Percentiles rank a stretch among this genome's conserved stretches.
Conservation (phyloP, 2,888 invertebrate genomes). For the Adelognathus sp. region DNA sequence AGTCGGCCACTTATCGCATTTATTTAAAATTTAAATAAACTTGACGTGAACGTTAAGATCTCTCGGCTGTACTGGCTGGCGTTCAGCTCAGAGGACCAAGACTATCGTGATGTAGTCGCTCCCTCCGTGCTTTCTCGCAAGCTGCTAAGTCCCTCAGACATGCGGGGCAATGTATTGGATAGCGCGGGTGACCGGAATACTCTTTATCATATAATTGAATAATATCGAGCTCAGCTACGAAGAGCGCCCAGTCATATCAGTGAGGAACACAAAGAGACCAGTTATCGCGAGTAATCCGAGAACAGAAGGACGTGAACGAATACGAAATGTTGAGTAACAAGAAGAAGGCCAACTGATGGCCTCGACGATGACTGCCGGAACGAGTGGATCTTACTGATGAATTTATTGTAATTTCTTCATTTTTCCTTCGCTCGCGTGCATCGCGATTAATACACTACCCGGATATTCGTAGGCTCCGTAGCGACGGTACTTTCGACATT, state of each 20-base stretch:
- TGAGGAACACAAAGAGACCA: background rate
- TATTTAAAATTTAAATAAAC: conserved; percentile 55
- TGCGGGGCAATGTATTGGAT: conserved; percentile 4
- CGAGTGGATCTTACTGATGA: conserved; percentile 37
- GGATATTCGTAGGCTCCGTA: conserved; percentile 11
- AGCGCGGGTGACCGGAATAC: background rate
- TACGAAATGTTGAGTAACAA: background rate
- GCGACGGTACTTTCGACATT: conserved; percentile 22
- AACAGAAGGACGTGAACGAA: background rate
- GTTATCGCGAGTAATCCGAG: background rate
- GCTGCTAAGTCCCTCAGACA: conserved; percentile 13
- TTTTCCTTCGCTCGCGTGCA: conserved; percentile 31
- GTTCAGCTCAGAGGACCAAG: background rate
- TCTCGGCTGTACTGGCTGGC: conserved; percentile 7
- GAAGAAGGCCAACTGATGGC: conserved; percentile 15
- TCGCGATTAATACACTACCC: conserved; percentile 35
- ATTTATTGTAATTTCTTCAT: conserved; percentile 39
- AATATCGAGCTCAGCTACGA: conserved; percentile 5
- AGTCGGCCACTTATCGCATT: conserved; percentile 51
- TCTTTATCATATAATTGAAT: conserved; percentile 33
- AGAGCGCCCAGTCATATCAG: background rate
- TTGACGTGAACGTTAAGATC: conserved; percentile 48
- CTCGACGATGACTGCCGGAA: conserved; percentile 22
- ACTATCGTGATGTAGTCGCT: conserved; percentile 15
- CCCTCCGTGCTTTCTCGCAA: conserved; percentile 1